Base-by-base conservation (phyloP, 2,113 vertebrate genomes). In the Arothron firmamentum region DNA sequence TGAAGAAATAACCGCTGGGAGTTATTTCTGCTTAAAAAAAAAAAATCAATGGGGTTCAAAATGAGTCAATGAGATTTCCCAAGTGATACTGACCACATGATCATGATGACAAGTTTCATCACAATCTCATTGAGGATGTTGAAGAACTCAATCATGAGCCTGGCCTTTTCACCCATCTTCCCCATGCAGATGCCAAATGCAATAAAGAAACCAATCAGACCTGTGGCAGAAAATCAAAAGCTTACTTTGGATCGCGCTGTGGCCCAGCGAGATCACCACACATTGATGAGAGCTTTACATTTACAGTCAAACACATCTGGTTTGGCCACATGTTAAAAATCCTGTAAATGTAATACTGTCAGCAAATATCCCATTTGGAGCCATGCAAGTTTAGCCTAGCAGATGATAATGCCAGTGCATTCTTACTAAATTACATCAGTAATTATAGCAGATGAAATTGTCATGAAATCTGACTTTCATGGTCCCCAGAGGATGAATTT, bases 141-240 rank as follows among this genome's bases (percentile, higher is more conserved):
- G 92, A 99, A 99, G 91, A 99, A 99, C 2, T 99, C 96, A 85
- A 99, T 91, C 97, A 99, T 99, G 87, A 98, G 93, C 88, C 90
- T 94, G 85, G 97, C 97, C 79, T 91, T 95, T 57, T 99, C 97
- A 10, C 97, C 97, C 97, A 99, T 99, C 85, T 99, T 99, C 51
- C 97, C 96, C 97, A 99, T 99, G 82, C 92, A 93, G 74, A 99
- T 95, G 72, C 97, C 97, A 84, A 99, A 99, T 71, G 97, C 96
- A 85, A 99, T 99, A 88, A 99, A 99, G 90, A 99, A 99, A 81
- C 96, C 97, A 87, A 99, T 99, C 81, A 99, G 74, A 86, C 97
- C 97, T 99, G 88, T 75, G 59, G 56, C 69, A 73, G 65, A 49
- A 85, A 65, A 90, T 76, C 43, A 85, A 54, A 85, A 57, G 74